Evolutionary conservation across 2,113 vertebrate genomes (phyloP).

Genomic region (Sinosuthora webbiana): DNA sequence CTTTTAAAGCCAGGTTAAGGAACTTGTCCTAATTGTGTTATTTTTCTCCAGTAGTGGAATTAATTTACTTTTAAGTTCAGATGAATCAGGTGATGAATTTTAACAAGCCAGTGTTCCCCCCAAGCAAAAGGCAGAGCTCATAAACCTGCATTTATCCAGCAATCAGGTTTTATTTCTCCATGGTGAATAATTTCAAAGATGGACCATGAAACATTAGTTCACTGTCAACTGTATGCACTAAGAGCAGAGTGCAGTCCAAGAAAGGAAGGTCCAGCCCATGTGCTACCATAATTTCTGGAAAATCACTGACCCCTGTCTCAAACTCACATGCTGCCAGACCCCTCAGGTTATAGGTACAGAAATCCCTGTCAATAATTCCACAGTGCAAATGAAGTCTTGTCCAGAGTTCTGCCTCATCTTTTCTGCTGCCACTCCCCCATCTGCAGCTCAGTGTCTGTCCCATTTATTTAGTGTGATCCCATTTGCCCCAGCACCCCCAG

Average conservation of each 20-base stretch:
- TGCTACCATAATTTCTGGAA: not conserved
- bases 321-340: not conserved
- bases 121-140: constrained; percentile 21
- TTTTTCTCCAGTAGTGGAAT: constrained; percentile 35
- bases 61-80: constrained; percentile 55
- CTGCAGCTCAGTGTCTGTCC: not conserved
- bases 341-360: not conserved
- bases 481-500: not conserved
- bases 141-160: constrained; percentile 13
- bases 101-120: constrained; percentile 12
- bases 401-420: not conserved
- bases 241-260: not conserved
- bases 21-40: constrained; percentile 39
- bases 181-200: constrained; percentile 25
- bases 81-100: constrained; percentile 58
- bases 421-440: not conserved
- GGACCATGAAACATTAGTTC: not conserved
- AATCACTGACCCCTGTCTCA: not conserved
- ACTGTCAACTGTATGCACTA: not conserved
- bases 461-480: not conserved
- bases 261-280: not conserved
- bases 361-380: not conserved
- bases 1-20: constrained; percentile 15
- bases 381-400: not conserved
- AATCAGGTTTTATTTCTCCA: constrained; percentile 29